A percentile compares a stretch with the other conserved stretches of the same genome.
These are phyloP conservation scores for Crypturellus undulatus DNA, from an alignment of 2,113 vertebrate genomes.

Conservation along the genomic window DNA sequence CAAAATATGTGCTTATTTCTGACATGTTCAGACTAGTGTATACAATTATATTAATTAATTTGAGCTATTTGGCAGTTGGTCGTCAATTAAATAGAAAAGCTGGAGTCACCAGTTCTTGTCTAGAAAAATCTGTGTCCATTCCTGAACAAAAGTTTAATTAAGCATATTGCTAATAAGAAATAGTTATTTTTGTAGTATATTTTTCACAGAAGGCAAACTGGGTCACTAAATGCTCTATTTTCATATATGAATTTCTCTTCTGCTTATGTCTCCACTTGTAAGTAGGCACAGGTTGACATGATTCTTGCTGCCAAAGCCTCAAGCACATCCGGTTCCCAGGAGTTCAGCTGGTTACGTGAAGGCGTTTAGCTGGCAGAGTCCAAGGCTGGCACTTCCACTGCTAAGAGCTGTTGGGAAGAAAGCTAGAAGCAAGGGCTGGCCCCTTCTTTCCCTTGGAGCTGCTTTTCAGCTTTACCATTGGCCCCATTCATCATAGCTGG, in stretches of 20 bases:
- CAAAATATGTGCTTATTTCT: neutral
- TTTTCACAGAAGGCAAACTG: neutral
- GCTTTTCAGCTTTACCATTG: neutral
- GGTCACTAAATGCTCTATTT: neutral
- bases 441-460: neutral
- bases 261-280: neutral
- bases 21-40: slow-evolving; percentile 6
- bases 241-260: neutral
- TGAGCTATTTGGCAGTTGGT: slow-evolving; percentile 1
- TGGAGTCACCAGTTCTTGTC: neutral
- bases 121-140: neutral
- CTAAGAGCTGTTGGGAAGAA: neutral
- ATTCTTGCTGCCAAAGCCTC: neutral
- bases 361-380: neutral
- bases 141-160: neutral
- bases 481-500: neutral
- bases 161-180: neutral
- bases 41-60: slow-evolving; percentile 21
- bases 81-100: slow-evolving; percentile 15
- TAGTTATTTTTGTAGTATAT: neutral
- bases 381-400: too few relatives aligned
- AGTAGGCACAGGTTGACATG: fast-evolving
- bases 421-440: neutral
- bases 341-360: neutral
- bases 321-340: neutral